These are phyloP conservation scores for Sweltsa coloradensis DNA, from an alignment of 1,140 invertebrate genomes.

Conservation along the genomic window DNA sequence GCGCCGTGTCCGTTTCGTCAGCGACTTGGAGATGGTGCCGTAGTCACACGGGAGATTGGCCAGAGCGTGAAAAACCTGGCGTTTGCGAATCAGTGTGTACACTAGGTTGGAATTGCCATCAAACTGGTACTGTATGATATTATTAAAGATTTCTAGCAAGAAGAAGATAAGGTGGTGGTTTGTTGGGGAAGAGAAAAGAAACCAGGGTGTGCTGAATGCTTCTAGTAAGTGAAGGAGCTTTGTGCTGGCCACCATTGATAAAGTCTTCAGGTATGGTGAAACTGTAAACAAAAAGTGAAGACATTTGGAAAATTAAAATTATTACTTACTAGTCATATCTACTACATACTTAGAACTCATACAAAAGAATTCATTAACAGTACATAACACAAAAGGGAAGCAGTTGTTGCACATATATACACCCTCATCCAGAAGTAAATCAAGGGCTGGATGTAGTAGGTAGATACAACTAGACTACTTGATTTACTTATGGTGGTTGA, in stretches of 20 bases:
- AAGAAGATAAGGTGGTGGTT: constrained; percentile 99
- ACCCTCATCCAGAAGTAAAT: no score
- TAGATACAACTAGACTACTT: no score
- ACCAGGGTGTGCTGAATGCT: constrained; percentile 98
- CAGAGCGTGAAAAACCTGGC: constrained; percentile 92
- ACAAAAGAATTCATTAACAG: constrained; percentile 8
- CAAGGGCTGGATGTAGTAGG: no score
- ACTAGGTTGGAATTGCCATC: constrained; percentile 98
- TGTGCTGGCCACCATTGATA: constrained; percentile 97
- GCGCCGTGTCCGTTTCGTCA: constrained; percentile 52
- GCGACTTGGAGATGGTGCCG: constrained; percentile 71
- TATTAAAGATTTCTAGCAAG: constrained; percentile 97
- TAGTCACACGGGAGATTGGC: constrained; percentile 93
- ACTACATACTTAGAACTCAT: no score
- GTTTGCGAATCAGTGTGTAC: constrained; percentile 97
- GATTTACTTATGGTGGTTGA: no score
- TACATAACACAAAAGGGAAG: not conserved
- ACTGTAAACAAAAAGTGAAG: constrained; percentile 44
- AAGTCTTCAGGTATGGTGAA: constrained; percentile 96
- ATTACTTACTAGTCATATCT: constrained; percentile 9
- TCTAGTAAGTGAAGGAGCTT: constrained; percentile 96
- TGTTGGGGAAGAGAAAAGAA: constrained; percentile 88
- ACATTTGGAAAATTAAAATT: not conserved
- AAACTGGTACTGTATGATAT: constrained; percentile 99
- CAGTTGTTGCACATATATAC: no score